Evolutionary conservation across 2,888 invertebrate genomes (phyloP), one percentile per base, ranked within the genome.

Genomic region (Hoplodrina blanda): DNA sequence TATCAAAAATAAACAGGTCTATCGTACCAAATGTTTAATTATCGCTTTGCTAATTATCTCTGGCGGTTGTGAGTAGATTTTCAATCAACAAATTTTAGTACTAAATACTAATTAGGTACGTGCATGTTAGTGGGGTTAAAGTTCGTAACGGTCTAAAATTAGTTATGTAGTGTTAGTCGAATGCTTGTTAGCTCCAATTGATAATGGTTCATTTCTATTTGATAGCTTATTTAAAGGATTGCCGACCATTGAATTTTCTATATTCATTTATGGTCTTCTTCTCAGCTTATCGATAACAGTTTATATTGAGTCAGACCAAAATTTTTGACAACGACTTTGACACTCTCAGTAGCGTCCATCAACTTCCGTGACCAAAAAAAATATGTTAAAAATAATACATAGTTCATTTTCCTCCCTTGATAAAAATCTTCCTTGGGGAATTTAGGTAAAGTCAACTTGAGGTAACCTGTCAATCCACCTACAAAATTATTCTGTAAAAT

Each of bases 91-190:
- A 59, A 75, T 66, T 75, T 49, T 65, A 53, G 41, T 30, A 17
- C 3, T 2, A 44, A 20, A 15, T 15, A n/a, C 20, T 75, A 75
- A 76, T 59, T 68, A 76, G 41, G 8, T 41, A 41, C 10, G 49
- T 6, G 1, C 7, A 67, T 68, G 75, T 75, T 75, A 75, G 68
- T 57, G 49, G 7, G 57, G 41, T 5, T 17, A 57, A 75, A 57
- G 72, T 59, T 76, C 49, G 49, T 25, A 52, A 4, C 19, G 11
- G 7, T 59, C 57, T 59, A 49, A 59, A 65, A 65, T 55, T 76
- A 68, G 41, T 68, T 30, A 1, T 75, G 17, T 66, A 25, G 41
- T 50, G 55, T 30, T 55, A 55, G n/a, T 20, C 30, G n/a, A 44
- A 17, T 4, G 4, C 6, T 75, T 55, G 30, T 55, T 73, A 62